These are phyloP conservation scores for Onychostoma macrolepis DNA, from an alignment of 2,113 vertebrate genomes.

Conservation along the genomic window DNA sequence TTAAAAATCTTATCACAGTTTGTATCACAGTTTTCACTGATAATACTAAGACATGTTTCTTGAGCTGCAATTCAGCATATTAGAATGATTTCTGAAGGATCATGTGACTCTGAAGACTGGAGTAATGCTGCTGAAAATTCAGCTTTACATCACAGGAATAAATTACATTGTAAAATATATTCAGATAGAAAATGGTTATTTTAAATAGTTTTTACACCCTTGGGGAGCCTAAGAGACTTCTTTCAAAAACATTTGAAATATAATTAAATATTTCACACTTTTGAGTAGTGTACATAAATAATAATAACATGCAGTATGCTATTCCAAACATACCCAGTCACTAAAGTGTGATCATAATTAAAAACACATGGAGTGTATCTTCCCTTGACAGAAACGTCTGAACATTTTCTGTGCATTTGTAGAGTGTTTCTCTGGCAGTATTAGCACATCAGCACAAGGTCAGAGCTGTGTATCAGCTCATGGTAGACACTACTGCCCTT, in stretches of 20 bases:
- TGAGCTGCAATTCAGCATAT: too few relatives aligned
- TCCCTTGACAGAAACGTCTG: neutral
- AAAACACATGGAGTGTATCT: neutral
- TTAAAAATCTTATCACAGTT: too few relatives aligned
- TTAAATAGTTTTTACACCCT: too few relatives aligned
- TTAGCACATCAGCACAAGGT: constrained; percentile 57
- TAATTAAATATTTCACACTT: neutral
- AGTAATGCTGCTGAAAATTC: neutral
- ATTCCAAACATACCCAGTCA: neutral
- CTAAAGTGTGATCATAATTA: neutral
- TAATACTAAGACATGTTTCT: too few relatives aligned
- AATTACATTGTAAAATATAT: neutral
- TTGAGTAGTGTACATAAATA: neutral
- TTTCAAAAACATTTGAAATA: neutral
- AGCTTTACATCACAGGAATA: neutral
- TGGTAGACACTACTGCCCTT: constrained; percentile 59
- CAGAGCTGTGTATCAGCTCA: constrained; percentile 52
- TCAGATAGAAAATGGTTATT: neutral
- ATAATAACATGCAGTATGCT: neutral
- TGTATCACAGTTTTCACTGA: too few relatives aligned
- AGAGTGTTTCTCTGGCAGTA: constrained; percentile 38
- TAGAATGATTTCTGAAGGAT: too few relatives aligned
- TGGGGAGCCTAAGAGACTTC: too few relatives aligned
- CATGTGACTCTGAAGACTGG: neutral
- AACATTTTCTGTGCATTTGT: constrained; percentile 28